Evolutionary conservation across 2,113 vertebrate species (phyloP), one percentile per base, ranked within the genome.

Genomic region (Castor canadensis): DNA sequence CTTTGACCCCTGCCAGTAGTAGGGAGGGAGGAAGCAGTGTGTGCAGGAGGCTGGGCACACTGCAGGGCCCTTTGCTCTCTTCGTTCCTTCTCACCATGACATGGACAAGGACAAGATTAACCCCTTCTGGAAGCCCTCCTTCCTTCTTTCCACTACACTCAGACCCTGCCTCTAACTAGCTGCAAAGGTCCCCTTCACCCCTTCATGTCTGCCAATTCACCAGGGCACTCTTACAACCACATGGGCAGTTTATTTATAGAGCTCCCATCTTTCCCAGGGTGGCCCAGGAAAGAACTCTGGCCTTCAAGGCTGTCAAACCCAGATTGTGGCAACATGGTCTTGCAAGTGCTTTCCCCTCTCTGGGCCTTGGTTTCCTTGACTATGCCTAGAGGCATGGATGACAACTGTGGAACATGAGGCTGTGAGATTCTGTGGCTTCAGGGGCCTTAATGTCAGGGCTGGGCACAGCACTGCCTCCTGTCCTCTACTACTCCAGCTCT

Each of bases 251-350:
- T 95, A 97, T 97, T 94, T 96, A 96, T 94, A 94, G 95, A 84
- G 89, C 60, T 80, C 91, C 95, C 90, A 80, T 94, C 94, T 92
- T 96, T 97, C 94, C 96, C 91, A 95, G 90, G 92, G 69, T 80
- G 64, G 96, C 93, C 82, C 28, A 49, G 47, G 95, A 89, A 92
- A 91, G 66, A 91, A 82, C 38, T 87, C 75, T 66, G 87, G 94
- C 45, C 93, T 92, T 94, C 67, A 76, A 81, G 43, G 45, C 85
- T 13, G 32, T 62, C 38, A 86, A 76, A 64, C 82, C n/a, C 17
- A 10, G 72, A 45, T 71, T 71, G 58, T 17, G 47, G 73, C 90
- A 72, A 40, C 8, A 66, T 58, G 52, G 43, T 72, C 85, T 45
- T 35, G 2, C 62, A 83, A 56, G 35, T 15, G 62, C 35, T 43